Conservation (phyloP, 2,797 vertebrate genomes). For the Phoebastria nigripes region DNA sequence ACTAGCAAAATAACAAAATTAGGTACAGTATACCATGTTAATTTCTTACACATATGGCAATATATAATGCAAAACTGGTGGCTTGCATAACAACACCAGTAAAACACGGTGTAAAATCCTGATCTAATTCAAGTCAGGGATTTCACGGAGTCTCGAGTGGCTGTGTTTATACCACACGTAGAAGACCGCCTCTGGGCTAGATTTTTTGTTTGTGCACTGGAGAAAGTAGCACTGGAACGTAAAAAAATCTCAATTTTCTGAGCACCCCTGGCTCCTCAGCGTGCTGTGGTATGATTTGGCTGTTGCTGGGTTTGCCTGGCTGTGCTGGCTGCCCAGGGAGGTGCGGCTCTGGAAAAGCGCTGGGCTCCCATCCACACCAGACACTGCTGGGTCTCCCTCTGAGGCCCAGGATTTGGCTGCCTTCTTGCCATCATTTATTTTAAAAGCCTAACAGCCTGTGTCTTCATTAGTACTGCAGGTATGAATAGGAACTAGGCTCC, state of each 20-base stretch:
- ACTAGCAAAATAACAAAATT: neutral
- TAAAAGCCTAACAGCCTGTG: neutral
- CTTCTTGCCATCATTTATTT: neutral
- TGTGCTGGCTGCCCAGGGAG: neutral
- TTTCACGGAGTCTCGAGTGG: fast-evolving
- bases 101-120: neutral
- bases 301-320: neutral
- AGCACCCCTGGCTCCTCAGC: neutral
- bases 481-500: neutral
- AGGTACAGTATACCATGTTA: neutral
- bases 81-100: neutral
- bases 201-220: neutral
- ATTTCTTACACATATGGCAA: neutral
- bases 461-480: neutral
- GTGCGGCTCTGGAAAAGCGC: neutral
- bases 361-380: neutral
- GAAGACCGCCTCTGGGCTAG: neutral
- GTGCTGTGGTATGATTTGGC: neutral
- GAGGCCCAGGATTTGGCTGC: neutral
- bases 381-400: neutral
- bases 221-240: neutral
- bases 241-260: neutral
- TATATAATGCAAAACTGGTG: neutral
- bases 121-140: neutral
- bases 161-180: neutral